Base-by-base conservation (phyloP, 1,140 invertebrate genomes). In the Stenopsyche tienmushanensis region DNA sequence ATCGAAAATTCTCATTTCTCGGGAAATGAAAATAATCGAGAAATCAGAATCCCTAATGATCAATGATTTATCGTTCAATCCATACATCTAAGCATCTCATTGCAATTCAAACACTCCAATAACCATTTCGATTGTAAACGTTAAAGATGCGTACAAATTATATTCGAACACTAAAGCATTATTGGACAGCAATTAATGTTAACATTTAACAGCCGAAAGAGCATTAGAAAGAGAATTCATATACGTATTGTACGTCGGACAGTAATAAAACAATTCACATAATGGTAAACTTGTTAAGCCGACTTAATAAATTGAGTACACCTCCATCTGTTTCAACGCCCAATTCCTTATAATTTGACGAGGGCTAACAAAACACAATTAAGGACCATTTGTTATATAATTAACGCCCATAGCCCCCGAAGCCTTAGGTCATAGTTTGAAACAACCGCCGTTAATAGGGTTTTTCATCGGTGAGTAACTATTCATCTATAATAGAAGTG, bases 361-460 rank as follows among this genome's bases (percentile, higher is more conserved):
- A 47, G 44, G 44, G 44, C 10, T 15, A 9, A 47, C 44, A 20
- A 20, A 47, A 47, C 44, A 47, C 44, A 47, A 47, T 47, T 47
- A 47, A 47, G 8, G 18, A 18, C 44, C 44, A 47, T 47, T 47
- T 47, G 44, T 47, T 15, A 47, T 15, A 15, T 13, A 47, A 13
- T 47, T 15, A 47, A 47, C 3, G 5, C 44, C 44, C 17, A 18
- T 8, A 18, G 13, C 29, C 17, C 44, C 44, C 17, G 18, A 47
- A 18, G 13, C 29, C 44, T 15, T 15, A 47, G 44, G 44, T 18
- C 13, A 7, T 34, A 34, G 29, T 34, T 34, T 34, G 29, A 34
- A 13, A 34, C 29, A 34, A 34, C 29, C 13, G 5, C 13, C 29
- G 13, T 34, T 34, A 34, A n/a, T n/a, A n/a, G n/a, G n/a, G n/a